Evolutionary conservation across 2,888 invertebrate genomes (phyloP), one percentile per base, ranked within the genome.

Genomic region (Napeogenes inachia): DNA sequence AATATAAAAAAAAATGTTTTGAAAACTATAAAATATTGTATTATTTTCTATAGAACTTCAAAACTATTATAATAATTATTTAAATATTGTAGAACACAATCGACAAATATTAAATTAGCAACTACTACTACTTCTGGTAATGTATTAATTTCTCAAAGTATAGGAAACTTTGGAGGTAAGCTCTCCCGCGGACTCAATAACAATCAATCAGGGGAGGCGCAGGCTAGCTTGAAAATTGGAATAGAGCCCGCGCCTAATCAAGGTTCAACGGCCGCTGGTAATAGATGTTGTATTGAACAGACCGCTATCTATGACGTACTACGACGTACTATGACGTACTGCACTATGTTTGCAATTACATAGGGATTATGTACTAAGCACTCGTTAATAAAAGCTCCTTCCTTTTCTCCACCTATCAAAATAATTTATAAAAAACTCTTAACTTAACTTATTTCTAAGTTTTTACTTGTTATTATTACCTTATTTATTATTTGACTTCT

Each of bases 281-380:
- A 83, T 81, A 80, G 77, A 81, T 80, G 82, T 82, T 81, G 83
- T 79, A 84, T 85, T 85, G 80, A 86, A 87, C 83, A 77, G 76
- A 76, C 75, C 70, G 69, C 71, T 86, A 85, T 86, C 85, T n/a
- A n/a, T n/a, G n/a, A n/a, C n/a, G n/a, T n/a, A n/a, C 85, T 82
- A 81, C 78, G 78, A 78, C 80, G 70, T 72, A 73, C 68, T 67
- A 81, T 78, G 78, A 78, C 80, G 70, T 72, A 73, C 68, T 67
- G 64, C 66, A 74, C 75, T 77, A 35, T 35, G 50, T 21, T 50
- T 10, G 30, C 35, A 50, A 35, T 57, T 57, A 33, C 50, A 50
- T 35, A 35, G 47, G 45, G n/a, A 57, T 57, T 50, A 30, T 50
- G 30, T 8, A 50, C 35, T 21, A 33, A 57, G 45, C 62, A 59